Evolutionary conservation across 2,113 vertebrate genomes (phyloP).

Genomic region (Dicaeum eximium): DNA sequence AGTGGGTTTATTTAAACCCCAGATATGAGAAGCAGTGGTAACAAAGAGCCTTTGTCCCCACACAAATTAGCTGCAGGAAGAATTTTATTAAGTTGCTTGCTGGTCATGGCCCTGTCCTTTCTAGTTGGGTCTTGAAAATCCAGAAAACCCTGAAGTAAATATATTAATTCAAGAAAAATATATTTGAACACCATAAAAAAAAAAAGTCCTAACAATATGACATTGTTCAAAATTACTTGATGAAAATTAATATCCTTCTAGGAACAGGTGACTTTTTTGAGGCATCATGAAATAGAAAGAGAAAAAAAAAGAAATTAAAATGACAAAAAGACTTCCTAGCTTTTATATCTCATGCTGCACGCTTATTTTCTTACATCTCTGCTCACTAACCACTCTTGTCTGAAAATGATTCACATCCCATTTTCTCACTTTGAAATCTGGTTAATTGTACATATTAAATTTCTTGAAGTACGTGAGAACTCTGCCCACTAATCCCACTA

Average conservation of each 20-base stretch:
- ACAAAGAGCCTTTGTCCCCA: neutral
- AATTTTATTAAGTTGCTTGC: neutral
- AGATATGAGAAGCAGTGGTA: neutral
- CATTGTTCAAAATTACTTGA: neutral
- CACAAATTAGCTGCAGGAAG: neutral
- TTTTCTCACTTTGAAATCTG: neutral
- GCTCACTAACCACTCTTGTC: neutral
- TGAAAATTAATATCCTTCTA: neutral
- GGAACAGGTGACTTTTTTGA: neutral
- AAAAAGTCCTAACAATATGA: neutral
- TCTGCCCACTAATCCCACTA: neutral
- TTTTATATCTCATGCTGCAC: neutral
- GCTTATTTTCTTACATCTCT: neutral
- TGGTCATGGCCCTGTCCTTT: neutral
- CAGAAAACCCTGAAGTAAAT: neutral
- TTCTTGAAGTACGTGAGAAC: neutral
- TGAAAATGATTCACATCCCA: neutral
- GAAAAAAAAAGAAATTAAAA: neutral
- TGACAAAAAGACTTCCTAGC: neutral
- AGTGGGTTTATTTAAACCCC: neutral
- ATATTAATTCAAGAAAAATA: neutral
- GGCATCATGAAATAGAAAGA: neutral
- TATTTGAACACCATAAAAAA: neutral
- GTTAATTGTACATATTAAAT: neutral
- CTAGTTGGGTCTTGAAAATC: neutral